Evolutionary conservation across 2,113 vertebrate species (phyloP).

Genomic region (Entosphenus tridentatus): DNA sequence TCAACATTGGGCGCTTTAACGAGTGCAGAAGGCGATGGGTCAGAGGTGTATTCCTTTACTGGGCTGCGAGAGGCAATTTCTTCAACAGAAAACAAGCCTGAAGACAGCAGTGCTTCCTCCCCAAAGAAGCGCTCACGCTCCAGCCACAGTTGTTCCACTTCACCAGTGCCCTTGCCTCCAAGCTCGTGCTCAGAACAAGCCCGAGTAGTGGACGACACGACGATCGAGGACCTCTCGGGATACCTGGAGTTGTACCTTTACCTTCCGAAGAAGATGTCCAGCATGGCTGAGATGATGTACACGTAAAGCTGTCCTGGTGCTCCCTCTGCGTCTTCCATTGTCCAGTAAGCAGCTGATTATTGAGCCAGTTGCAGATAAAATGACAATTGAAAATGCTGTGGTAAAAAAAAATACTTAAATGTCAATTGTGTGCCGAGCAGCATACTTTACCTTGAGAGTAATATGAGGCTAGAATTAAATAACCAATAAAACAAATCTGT

Average conservation of each 20-base stretch:
- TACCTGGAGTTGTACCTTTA: constrained; percentile 95
- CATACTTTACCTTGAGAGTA: too few relatives aligned
- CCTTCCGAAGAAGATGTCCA: constrained; percentile 98
- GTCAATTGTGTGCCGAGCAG: too few relatives aligned
- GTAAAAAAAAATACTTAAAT: too few relatives aligned
- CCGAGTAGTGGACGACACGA: constrained; percentile 73
- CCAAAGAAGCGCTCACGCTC: constrained; percentile 23
- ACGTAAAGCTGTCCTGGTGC: constrained; percentile 27
- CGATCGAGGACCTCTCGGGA: constrained; percentile 89
- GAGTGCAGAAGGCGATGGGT: constrained; percentile 34
- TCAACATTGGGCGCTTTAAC: constrained; percentile 15
- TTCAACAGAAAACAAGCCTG: constrained; percentile 30
- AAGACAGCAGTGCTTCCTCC: constrained; percentile 22
- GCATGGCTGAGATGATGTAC: constrained; percentile 99
- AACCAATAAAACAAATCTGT: too few relatives aligned
- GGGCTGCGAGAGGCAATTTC: constrained; percentile 49
- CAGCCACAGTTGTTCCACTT: constrained; percentile 27
- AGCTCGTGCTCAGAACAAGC: constrained; percentile 91
- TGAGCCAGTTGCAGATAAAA: too few relatives aligned
- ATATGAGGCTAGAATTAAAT: too few relatives aligned
- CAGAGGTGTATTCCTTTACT: constrained; percentile 81
- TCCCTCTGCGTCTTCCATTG: too few relatives aligned
- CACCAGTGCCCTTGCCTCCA: constrained; percentile 31
- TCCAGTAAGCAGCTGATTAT: too few relatives aligned
- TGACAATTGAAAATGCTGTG: too few relatives aligned